These are phyloP conservation scores for Dasypogon diadema DNA, from an alignment of 2,888 invertebrate genomes.

Conservation along the genomic window DNA sequence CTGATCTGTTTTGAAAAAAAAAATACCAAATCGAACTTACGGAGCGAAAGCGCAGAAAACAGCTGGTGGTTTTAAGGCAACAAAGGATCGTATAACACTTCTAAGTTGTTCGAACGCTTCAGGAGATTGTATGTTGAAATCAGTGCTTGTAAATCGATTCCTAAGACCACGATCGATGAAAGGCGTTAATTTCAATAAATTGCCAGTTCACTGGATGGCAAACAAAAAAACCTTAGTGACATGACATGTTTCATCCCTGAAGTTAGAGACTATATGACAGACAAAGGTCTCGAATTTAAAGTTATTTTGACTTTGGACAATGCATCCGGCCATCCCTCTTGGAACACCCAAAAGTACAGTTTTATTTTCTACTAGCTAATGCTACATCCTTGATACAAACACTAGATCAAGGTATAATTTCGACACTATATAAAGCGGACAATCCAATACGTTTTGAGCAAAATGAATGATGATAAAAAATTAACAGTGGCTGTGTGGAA, in stretches of 20 bases:
- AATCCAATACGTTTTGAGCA: neutral
- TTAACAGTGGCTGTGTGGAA: slow-evolving; percentile 58
- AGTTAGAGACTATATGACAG: slow-evolving; percentile 53
- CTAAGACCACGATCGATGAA: slow-evolving; percentile 58
- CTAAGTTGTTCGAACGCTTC: slow-evolving; percentile 59
- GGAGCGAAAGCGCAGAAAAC: slow-evolving; percentile 58
- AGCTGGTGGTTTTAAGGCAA: slow-evolving; percentile 56
- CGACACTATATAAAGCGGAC: too few species aligned
- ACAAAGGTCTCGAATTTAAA: slow-evolving; percentile 55
- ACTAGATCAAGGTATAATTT: slow-evolving; percentile 60
- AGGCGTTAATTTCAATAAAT: slow-evolving; percentile 56
- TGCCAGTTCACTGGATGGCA: slow-evolving; percentile 59
- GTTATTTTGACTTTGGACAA: slow-evolving; percentile 53
- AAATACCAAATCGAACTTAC: slow-evolving; percentile 57
- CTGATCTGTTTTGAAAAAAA: slow-evolving; percentile 58
- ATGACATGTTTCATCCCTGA: slow-evolving; percentile 56
- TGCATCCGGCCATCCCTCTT: slow-evolving; percentile 56
- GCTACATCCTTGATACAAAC: slow-evolving; percentile 60
- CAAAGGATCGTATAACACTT: slow-evolving; percentile 59
- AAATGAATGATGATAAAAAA: slow-evolving; percentile 39
- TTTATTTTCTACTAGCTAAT: slow-evolving; percentile 59
- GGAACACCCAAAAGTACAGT: slow-evolving; percentile 56
- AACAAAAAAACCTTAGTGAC: slow-evolving; percentile 60
- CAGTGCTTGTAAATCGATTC: slow-evolving; percentile 59
- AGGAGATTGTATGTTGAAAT: slow-evolving; percentile 59